These are phyloP conservation scores for Oreochromis tanganicae DNA, from an alignment of 2,113 vertebrate genomes.

Conservation along the genomic window DNA sequence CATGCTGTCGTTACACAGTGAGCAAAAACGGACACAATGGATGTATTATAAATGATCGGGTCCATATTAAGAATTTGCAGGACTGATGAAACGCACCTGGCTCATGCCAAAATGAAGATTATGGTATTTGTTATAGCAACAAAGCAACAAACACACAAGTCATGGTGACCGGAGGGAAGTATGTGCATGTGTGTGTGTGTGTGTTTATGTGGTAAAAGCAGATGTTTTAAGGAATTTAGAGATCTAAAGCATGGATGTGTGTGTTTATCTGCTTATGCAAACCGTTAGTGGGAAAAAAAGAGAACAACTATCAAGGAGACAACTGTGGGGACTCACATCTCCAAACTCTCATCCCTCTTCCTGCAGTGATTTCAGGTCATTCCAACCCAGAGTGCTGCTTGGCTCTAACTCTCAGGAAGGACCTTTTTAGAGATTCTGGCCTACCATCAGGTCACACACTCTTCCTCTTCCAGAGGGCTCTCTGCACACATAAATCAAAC, in stretches of 20 bases:
- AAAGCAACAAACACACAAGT: conserved; percentile 19
- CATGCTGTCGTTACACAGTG: not conserved
- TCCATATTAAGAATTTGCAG: conserved; percentile 14
- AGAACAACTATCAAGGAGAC: not conserved
- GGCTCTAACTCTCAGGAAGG: conserved; percentile 10
- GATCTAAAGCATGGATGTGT: not conserved
- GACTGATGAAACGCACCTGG: conserved; percentile 24
- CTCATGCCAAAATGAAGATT: conserved; percentile 6
- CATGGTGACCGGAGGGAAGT: not conserved
- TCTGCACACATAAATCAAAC: conserved; percentile 48
- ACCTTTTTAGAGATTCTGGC: conserved; percentile 18
- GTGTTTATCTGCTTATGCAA: not conserved
- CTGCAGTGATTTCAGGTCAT: conserved; percentile 11
- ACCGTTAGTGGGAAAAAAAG: conserved; percentile 2
- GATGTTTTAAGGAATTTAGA: conserved; percentile 27
- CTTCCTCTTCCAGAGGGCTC: conserved; percentile 18
- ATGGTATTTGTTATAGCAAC: conserved; percentile 22
- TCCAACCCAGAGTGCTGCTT: conserved; percentile 4
- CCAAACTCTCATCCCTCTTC: not conserved
- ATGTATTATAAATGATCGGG: conserved; percentile 1
- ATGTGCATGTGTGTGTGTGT: not conserved
- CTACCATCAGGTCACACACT: conserved; percentile 32
- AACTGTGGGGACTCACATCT: not conserved
- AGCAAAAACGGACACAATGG: conserved; percentile 7
- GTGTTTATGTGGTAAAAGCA: conserved; percentile 8